These are phyloP conservation scores for Drosophila azteca DNA, from an alignment of 1,140 invertebrate genomes.

Conservation along the genomic window DNA sequence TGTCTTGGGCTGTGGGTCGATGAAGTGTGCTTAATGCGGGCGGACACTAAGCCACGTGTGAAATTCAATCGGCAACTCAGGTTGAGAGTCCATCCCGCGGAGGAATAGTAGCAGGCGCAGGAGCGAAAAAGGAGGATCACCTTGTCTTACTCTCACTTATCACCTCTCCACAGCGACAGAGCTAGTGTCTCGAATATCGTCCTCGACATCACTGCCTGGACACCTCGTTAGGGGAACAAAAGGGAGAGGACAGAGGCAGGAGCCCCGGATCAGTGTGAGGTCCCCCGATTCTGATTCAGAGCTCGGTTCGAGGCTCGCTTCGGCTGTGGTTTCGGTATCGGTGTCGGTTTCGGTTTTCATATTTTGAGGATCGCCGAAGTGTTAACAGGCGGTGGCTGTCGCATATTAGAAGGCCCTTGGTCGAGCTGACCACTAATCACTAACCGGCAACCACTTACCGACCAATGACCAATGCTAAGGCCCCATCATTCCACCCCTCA, in stretches of 20 bases:
- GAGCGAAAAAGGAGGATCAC: neutral
- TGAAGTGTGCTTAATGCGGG: conserved; percentile 79
- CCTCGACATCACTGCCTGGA: conserved; percentile 67
- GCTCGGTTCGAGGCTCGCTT: conserved; percentile 17
- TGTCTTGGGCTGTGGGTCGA: conserved; percentile 10
- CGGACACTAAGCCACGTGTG: conserved; percentile 82
- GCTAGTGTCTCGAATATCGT: conserved; percentile 65
- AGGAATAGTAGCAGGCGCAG: no score
- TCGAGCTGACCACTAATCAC: conserved; percentile 12
- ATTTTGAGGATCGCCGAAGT: conserved; percentile 79
- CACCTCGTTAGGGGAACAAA: conserved; percentile 67
- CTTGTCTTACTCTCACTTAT: conserved; percentile 41
- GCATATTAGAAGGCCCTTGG: conserved; percentile 66
- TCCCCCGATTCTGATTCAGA: conserved; percentile 5
- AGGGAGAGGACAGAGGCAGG: neutral
- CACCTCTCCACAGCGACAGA: conserved; percentile 10
- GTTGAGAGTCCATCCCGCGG: neutral
- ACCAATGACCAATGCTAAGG: conserved; percentile 7
- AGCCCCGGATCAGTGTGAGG: conserved; percentile 46
- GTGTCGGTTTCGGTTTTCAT: conserved; percentile 78
- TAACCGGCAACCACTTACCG: neutral
- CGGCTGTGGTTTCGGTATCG: conserved; percentile 36
- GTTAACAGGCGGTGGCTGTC: conserved; percentile 78
- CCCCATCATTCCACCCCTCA: conserved; percentile 8
- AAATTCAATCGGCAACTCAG: conserved; percentile 71